Base-by-base conservation (phyloP, 2,888 invertebrate species). In the Cyclophora punctaria region DNA sequence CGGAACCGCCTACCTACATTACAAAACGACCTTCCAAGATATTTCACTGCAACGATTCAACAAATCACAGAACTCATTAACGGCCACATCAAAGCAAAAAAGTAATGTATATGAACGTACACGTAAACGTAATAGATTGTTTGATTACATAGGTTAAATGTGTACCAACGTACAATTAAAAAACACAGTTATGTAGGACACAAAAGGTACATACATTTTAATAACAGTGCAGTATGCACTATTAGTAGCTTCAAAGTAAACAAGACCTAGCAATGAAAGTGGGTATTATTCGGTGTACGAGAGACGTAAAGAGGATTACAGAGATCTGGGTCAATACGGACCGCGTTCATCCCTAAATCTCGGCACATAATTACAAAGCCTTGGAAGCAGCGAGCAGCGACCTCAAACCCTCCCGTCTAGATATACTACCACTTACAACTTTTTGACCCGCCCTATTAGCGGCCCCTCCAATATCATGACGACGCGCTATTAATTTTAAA, bases 271-370 rank as follows among this genome's bases (percentile, higher is more conserved):
- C 37, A 37, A 49, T 53, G 61, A 63, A 64, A 63, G 62, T 59
- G 58, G 47, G 20, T 46, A 53, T 41, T 51, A 52, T 43, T 53
- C 53, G 48, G 56, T 53, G 55, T 53, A 20, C 20, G 20, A 20
- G 42, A 42, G 47, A 47, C 41, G 35, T 47, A 46, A 50, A 48
- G 41, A 41, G 48, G 67, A 79, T 78, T 74, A 75, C 66, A 56
- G 57, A 65, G 67, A 80, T 79, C 69, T 80, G 71, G 80, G 80
- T 80, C 75, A 76, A 72, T 72, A 69, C 68, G 58, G 62, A 63
- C 59, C 59, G 63, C 67, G 66, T 69, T 70, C 71, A 69, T 70
- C 70, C 73, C 70, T 71, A 78, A 81, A 81, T 78, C 78, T 73
- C 75, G 59, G 69, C 71, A 77, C 73, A 78, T 78, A 76, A 79